phyloP scores from a whole-genome alignment of 2,888 invertebrate genomes.

The Sinelater perroti region DNA sequence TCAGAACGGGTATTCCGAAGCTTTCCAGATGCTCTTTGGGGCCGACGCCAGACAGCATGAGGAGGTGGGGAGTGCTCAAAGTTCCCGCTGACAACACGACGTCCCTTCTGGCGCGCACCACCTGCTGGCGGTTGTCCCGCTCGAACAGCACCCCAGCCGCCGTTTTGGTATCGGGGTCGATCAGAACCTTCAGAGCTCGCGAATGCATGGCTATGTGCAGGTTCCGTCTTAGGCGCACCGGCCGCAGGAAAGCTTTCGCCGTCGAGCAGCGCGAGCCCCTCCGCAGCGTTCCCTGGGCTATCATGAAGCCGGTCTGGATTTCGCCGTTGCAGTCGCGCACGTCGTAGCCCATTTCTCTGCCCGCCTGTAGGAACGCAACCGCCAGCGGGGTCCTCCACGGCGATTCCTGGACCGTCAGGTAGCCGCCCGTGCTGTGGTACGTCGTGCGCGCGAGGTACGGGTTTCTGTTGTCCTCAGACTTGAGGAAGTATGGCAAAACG shows the following conservation, averaged over 20 bases:
- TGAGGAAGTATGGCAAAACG: slow-evolving; percentile 84
- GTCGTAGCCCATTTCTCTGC: slow-evolving; percentile 77
- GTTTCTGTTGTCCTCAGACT: slow-evolving; percentile 88
- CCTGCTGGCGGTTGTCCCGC: slow-evolving; percentile 70
- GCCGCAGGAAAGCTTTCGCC: slow-evolving; percentile 86
- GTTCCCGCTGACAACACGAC: slow-evolving; percentile 89
- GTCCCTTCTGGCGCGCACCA: slow-evolving; percentile 79
- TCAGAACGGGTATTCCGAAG: slow-evolving; percentile 76
- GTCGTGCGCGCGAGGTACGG: slow-evolving; percentile 79
- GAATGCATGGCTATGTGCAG: slow-evolving; percentile 82
- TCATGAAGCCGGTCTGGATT: slow-evolving; percentile 86
- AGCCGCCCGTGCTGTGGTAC: slow-evolving; percentile 82
- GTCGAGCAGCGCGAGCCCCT: slow-evolving; percentile 85
- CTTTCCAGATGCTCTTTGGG: slow-evolving; percentile 78
- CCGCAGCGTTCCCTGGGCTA: slow-evolving; percentile 83
- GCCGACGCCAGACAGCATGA: slow-evolving; percentile 92
- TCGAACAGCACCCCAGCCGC: slow-evolving; percentile 81
- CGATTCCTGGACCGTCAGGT: slow-evolving; percentile 83
- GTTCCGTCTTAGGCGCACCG: slow-evolving; percentile 79
- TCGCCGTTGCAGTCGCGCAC: slow-evolving; percentile 84
- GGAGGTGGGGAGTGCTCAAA: slow-evolving; percentile 85
- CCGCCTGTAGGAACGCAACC: slow-evolving; percentile 84
- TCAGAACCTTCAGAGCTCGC: slow-evolving; percentile 73
- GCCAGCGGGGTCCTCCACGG: slow-evolving; percentile 85
- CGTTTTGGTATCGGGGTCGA: slow-evolving; percentile 72